Percentiles rank a stretch among this genome's conserved stretches.
These are phyloP conservation scores for Cantharis nigra DNA, from an alignment of 2,888 invertebrate genomes.

Conservation along the genomic window DNA sequence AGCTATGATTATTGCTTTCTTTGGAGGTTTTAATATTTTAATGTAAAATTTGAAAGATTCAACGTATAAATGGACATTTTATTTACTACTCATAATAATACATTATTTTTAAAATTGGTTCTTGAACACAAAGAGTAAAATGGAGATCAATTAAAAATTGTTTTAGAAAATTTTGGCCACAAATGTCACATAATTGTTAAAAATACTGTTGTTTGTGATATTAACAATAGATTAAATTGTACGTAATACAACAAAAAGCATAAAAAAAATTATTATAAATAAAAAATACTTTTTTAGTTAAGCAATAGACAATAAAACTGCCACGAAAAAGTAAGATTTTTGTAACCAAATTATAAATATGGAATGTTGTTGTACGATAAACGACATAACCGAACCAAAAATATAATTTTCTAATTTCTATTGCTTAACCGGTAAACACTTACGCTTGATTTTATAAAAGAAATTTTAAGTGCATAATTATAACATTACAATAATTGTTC, in stretches of 20 bases:
- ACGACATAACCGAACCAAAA: not conserved
- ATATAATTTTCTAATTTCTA: not conserved
- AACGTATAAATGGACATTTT: not conserved
- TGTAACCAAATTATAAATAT: not conserved
- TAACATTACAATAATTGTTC: not conserved
- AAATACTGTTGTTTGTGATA: slow-evolving; percentile 13
- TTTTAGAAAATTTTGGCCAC: slow-evolving; percentile 19
- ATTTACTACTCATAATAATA: not conserved
- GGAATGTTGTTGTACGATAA: not conserved
- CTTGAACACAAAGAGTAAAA: slow-evolving; percentile 26
- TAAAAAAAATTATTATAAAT: not conserved
- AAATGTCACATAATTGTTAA: slow-evolving; percentile 11
- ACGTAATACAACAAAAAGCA: slow-evolving; percentile 1
- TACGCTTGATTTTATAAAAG: not conserved
- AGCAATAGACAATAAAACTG: not conserved
- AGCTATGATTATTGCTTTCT: too few relatives aligned
- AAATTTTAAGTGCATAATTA: not conserved
- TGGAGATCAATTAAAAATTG: slow-evolving; percentile 22
- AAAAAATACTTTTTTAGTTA: not conserved
- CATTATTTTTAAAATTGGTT: slow-evolving; percentile 22
- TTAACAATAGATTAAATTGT: not conserved
- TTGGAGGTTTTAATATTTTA: too few relatives aligned
- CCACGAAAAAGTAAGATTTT: not conserved
- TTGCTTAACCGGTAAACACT: not conserved
- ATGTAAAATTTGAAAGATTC: not conserved